A percentile compares a stretch with the other conserved stretches of the same genome.
Conservation (phyloP, 2,888 invertebrate genomes). For the Drosophila rellima region DNA sequence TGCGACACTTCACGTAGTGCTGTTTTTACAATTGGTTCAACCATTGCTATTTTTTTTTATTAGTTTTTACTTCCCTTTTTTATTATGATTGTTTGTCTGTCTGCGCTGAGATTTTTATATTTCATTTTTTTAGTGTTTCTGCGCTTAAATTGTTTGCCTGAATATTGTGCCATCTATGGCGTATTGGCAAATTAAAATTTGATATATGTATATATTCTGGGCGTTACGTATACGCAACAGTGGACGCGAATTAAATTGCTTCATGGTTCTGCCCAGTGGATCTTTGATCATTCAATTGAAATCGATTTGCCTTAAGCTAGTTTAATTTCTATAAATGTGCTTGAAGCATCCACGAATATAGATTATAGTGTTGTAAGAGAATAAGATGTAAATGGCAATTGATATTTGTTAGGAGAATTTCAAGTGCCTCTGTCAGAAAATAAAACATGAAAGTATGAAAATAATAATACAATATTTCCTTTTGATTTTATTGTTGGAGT, state of each 20-base stretch:
- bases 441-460: neutral
- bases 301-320: conserved; percentile 3
- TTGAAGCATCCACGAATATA: neutral
- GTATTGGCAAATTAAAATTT: conserved; percentile 56
- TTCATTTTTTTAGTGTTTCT: conserved; percentile 11
- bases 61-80: conserved; percentile 25
- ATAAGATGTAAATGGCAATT: neutral
- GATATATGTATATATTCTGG: conserved; percentile 11
- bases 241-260: conserved; percentile 24
- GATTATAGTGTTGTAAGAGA: neutral
- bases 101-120: conserved; percentile 15
- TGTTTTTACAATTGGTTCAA: conserved; percentile 49
- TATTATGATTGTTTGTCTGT: conserved; percentile 26
- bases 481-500: neutral
- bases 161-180: conserved; percentile 31
- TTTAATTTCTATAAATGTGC: neutral
- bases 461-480: neutral
- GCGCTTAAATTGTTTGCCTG: conserved; percentile 38
- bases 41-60: conserved; percentile 27
- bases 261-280: neutral
- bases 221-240: conserved; percentile 37
- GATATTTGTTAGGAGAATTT: neutral
- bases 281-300: conserved; percentile 11
- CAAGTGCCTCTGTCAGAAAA: neutral
- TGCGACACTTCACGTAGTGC: conserved; percentile 26